Evolutionary conservation across 2,113 vertebrate genomes (phyloP), one percentile per base, ranked within the genome.

Genomic region (Tautogolabrus adspersus): DNA sequence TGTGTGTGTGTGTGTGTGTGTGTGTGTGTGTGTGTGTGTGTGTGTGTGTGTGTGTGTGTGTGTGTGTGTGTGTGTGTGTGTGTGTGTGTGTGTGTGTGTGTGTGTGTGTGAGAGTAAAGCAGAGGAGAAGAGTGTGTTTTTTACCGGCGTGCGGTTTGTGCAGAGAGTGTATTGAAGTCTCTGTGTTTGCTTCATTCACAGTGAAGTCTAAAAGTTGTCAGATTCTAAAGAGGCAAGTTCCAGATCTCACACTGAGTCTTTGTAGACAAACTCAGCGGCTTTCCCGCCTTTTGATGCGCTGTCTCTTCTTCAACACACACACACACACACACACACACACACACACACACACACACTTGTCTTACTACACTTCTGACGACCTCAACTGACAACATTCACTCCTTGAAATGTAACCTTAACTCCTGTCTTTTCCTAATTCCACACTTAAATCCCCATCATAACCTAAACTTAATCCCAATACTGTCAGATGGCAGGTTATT

Each of bases 381-480:
- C 72, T 70, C 49, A 55, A 16, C 73, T 63, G 74, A 44, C 69
- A 55, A 47, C 66, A 57, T 72, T 79, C 69, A 66, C 77, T 75
- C 38, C 49, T 61, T 58, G 57, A 81, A 59, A 60, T 7, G 10
- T 38, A 75, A 70, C 57, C 67, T 59, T 64, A 87, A 83, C 61
- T 69, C 70, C 64, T 71, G 73, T 82, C 52, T 85, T 46, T 70
- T 73, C 67, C 34, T 83, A 75, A 83, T 75, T 77, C 85, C 75
- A 37, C 12, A 12, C 46, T 75, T 87, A 85, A 90, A 90, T 92
- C 88, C 88, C 47, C 72, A 38, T 64, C 78, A 46, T 42, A 63
- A 74, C 74, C 78, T 73, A 70, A 77, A 84, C 26, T 68, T 87
- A 87, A 88, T 88, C 89, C 86, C 79, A 22, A 81, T 83, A 87